Percentiles rank a stretch among this genome's conserved stretches.
These are phyloP conservation scores for Herminia tarsipennalis DNA, from an alignment of 2,888 invertebrate genomes.

Conservation along the genomic window DNA sequence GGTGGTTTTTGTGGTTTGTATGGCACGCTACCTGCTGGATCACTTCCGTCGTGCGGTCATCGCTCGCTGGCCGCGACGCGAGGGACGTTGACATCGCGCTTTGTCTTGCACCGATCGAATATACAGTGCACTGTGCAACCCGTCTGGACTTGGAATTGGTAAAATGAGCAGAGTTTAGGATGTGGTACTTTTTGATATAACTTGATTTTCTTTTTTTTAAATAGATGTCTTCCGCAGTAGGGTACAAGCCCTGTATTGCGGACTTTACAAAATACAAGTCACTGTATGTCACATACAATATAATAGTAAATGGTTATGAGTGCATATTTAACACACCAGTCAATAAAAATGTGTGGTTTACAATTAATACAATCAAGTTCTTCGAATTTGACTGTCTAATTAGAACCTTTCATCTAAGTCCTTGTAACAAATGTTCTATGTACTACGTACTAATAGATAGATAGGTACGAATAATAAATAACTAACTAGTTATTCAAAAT, in stretches of 20 bases:
- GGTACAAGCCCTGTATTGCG: too few species aligned
- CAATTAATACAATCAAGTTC: too few species aligned
- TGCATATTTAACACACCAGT: too few species aligned
- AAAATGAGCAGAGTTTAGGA: conserved; percentile 17
- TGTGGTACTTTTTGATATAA: conserved; percentile 19
- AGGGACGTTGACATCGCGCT: conserved; percentile 73
- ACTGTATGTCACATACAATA: too few species aligned
- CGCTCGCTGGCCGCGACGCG: conserved; percentile 40
- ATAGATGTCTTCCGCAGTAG: too few species aligned
- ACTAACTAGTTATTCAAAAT: not conserved
- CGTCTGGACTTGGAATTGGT: conserved; percentile 16
- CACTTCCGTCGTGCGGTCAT: conserved; percentile 46
- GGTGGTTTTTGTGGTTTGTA: not conserved
- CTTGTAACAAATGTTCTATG: not conserved
- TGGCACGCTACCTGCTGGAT: conserved; percentile 19
- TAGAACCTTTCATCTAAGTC: conserved; percentile 1
- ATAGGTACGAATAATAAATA: not conserved
- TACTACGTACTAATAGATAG: not conserved
- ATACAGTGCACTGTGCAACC: conserved; percentile 37
- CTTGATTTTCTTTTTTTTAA: too few species aligned
- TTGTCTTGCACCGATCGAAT: conserved; percentile 62
- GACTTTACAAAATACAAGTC: too few species aligned
- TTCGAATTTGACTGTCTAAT: too few species aligned
- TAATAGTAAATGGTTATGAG: too few species aligned
- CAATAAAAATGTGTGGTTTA: too few species aligned